phyloP scores from a whole-genome alignment of 2,888 invertebrate species.

The Eupithecia pulchellata region DNA sequence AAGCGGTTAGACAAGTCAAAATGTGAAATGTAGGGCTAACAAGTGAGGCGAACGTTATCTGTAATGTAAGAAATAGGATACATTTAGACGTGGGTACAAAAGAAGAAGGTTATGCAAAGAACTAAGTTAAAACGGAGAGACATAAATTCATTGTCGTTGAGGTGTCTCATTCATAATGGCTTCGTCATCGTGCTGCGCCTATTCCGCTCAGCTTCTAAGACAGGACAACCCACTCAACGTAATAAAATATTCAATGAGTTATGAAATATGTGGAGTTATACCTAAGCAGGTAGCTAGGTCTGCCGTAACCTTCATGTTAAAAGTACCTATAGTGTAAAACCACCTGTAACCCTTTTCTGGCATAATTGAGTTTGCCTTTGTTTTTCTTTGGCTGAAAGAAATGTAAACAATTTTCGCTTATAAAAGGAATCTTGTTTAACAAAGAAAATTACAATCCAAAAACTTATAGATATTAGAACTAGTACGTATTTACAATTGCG shows the following conservation, averaged over 20 bases:
- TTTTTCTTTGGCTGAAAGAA: no score
- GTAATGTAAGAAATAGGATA: not conserved
- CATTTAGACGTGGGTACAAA: not conserved
- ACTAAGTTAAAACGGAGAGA: not conserved
- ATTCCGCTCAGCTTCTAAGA: constrained; percentile 4
- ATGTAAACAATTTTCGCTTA: no score
- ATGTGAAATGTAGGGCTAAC: no score
- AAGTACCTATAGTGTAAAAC: no score
- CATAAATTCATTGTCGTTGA: constrained; percentile 8
- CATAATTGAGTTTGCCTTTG: no score
- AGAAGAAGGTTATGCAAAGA: not conserved
- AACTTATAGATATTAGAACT: no score
- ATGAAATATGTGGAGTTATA: constrained; percentile 8
- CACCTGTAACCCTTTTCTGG: no score
- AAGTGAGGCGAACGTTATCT: no score
- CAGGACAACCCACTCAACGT: constrained; percentile 12
- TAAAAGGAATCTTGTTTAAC: no score
- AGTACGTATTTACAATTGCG: no score
- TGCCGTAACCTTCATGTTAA: not conserved
- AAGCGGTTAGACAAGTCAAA: no score
- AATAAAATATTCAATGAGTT: constrained; percentile 9
- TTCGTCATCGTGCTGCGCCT: constrained; percentile 8
- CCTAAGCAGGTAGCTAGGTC: not conserved
- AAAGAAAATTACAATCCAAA: no score
- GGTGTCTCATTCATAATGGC: constrained; percentile 13